Base-by-base conservation (phyloP, 2,888 invertebrate species). In the Volucella zonaria region DNA sequence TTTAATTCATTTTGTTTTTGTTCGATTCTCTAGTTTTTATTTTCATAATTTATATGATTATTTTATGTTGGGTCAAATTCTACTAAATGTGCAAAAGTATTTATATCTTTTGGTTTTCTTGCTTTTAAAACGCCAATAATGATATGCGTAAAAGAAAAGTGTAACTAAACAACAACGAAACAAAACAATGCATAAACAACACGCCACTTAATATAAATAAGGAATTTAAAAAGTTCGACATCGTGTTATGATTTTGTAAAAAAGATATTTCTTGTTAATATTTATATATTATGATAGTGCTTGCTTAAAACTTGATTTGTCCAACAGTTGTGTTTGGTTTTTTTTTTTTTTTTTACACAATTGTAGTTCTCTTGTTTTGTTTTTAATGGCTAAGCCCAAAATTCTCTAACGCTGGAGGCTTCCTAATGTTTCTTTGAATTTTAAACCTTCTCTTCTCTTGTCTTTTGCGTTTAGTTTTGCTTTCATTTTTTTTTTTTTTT, bases 201-300 rank as follows among this genome's bases (percentile, higher is more conserved):
- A 83, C 79, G 83, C 83, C 79, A 83, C 75, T 76, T 71, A 83
- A 51, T 79, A 74, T 68, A 66, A 74, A 78, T 49, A 78, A 4
- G 10, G 61, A 83, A 71, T 42, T 70, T 43, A 67, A 64, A 58
- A 74, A 74, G 47, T 71, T 52, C 49, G 47, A 61, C 73, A 45
- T 70, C 66, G 75, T 79, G 70, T 68, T 75, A 40, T 64, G 31
- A 31, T 78, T 64, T 75, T 70, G 49, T 67, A 45, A 43, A 45
- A 73, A 64, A 62, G 42, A 62, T 73, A 42, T 45, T 64, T 74
- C 62, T 15, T 73, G 78, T 68, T 52, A 75, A 74, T 62, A 58
- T 77, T 23, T 73, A 61, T 61, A 52, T 43, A 40, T 68, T 56
- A 74, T 70, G 80, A 80, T 80, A 76, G 79, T 66, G 38, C 14